Conservation (phyloP, 2,888 invertebrate species). For the Ichneumoninae sp. region DNA sequence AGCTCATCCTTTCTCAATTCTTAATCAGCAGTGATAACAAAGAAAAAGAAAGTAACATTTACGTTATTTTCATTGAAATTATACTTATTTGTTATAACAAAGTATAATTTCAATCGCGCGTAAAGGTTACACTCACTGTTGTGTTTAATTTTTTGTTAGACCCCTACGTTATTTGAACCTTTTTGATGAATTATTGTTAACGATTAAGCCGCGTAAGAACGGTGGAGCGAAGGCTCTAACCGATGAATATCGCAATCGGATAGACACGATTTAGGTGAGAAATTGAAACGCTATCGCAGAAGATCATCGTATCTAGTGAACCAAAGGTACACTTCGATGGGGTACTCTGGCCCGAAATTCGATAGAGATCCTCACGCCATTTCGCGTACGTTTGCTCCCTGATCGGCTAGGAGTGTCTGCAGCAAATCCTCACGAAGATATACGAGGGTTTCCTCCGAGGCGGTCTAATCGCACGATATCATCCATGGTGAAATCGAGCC, state of each 20-base stretch:
- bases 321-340: constrained; percentile 37
- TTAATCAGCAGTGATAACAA: too few relatives aligned
- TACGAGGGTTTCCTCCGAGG: constrained; percentile 55
- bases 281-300: constrained; percentile 63
- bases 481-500: constrained; percentile 45
- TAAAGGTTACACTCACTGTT: too few relatives aligned
- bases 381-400: constrained; percentile 45
- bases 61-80: too few relatives aligned
- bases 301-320: constrained; percentile 46
- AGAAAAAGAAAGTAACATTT: too few relatives aligned
- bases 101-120: too few relatives aligned
- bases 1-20: too few relatives aligned
- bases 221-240: constrained; percentile 12
- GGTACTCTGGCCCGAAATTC: constrained; percentile 53
- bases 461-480: constrained; percentile 60
- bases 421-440: constrained; percentile 61
- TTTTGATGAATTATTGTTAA: background rate
- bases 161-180: background rate
- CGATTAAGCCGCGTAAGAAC: background rate
- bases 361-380: constrained; percentile 26
- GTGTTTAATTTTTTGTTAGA: background rate
- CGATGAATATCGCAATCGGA: constrained; percentile 35
- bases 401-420: constrained; percentile 60
- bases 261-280: constrained; percentile 44
- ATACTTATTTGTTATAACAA: too few relatives aligned